Conservation (phyloP, 2,797 vertebrate species). For the Cynodonichthys magdalenae region DNA sequence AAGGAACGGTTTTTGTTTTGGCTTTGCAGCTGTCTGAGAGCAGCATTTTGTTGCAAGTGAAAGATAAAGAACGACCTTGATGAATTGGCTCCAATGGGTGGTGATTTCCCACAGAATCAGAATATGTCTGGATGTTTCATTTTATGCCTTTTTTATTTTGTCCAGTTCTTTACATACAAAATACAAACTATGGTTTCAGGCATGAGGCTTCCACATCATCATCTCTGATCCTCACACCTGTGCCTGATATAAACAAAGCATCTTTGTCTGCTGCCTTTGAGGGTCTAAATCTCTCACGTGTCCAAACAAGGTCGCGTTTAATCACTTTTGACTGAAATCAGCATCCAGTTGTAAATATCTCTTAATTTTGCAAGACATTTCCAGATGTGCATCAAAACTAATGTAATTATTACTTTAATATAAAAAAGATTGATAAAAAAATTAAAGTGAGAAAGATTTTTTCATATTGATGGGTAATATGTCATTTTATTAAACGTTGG, state of each 20-base stretch:
- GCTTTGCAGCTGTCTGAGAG: slow-evolving; percentile 27
- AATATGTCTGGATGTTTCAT: background rate
- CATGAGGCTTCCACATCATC: background rate
- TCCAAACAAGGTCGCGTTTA: background rate
- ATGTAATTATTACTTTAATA: too few relatives aligned
- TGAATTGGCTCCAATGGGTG: slow-evolving; percentile 6
- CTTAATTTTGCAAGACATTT: background rate
- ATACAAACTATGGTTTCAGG: background rate
- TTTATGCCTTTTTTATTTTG: background rate
- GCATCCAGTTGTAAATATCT: background rate
- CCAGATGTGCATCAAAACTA: too few relatives aligned
- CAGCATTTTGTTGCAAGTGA: slow-evolving; percentile 33
- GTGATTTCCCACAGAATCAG: slow-evolving; percentile 15
- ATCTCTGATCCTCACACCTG: slow-evolving; percentile 29
- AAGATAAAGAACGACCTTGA: slow-evolving; percentile 60
- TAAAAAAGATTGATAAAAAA: too few relatives aligned
- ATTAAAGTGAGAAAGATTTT: too few relatives aligned
- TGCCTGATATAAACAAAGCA: slow-evolving; percentile 24
- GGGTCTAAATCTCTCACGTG: slow-evolving; percentile 1
- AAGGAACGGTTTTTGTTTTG: slow-evolving; percentile 35
- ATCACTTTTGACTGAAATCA: background rate
- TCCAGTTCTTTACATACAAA: background rate
- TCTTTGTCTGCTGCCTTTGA: slow-evolving; percentile 39
- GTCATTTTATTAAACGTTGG: too few relatives aligned
- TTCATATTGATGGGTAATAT: too few relatives aligned